Conservation (phyloP, 1,140 invertebrate species). For the Drosophila auraria region DNA sequence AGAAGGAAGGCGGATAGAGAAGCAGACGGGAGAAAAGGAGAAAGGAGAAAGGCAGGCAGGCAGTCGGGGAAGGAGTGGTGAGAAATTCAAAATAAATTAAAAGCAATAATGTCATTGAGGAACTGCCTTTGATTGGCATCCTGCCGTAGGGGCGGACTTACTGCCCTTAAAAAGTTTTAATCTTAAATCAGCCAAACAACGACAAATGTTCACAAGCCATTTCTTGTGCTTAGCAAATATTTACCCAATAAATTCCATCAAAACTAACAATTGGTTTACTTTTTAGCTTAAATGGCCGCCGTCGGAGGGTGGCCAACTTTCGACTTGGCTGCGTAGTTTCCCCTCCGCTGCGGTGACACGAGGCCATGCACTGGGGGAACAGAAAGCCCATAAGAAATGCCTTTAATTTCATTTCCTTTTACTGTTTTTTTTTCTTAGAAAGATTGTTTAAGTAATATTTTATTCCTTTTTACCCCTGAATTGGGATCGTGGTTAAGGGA, state of each 20-base stretch:
- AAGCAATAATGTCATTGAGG: constrained; percentile 57
- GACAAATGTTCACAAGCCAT: constrained; percentile 69
- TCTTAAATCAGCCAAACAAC: constrained; percentile 70
- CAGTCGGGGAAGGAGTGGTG: not conserved
- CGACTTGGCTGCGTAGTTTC: constrained; percentile 34
- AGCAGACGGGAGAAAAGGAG: not conserved
- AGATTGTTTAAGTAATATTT: too few species aligned
- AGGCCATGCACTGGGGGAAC: constrained; percentile 5
- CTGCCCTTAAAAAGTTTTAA: constrained; percentile 61
- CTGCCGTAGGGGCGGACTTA: not conserved
- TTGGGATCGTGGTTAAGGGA: too few species aligned
- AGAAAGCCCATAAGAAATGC: not conserved
- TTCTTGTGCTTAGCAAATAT: constrained; percentile 74
- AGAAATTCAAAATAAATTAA: constrained; percentile 58
- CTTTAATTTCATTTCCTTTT: not conserved
- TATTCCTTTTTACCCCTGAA: too few species aligned
- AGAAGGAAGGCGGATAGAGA: not conserved
- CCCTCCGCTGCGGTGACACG: constrained; percentile 23
- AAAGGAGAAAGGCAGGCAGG: not conserved
- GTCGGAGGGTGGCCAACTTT: constrained; percentile 12
- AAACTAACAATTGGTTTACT: constrained; percentile 81
- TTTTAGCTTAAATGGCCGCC: constrained; percentile 64
- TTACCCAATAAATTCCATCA: constrained; percentile 81
- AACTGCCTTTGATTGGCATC: constrained; percentile 28
- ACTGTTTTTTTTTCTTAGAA: too few species aligned